Percentiles rank a stretch among this genome's conserved stretches.
These are phyloP conservation scores for Podiceps cristatus DNA, from an alignment of 2,113 vertebrate genomes.

Conservation along the genomic window DNA sequence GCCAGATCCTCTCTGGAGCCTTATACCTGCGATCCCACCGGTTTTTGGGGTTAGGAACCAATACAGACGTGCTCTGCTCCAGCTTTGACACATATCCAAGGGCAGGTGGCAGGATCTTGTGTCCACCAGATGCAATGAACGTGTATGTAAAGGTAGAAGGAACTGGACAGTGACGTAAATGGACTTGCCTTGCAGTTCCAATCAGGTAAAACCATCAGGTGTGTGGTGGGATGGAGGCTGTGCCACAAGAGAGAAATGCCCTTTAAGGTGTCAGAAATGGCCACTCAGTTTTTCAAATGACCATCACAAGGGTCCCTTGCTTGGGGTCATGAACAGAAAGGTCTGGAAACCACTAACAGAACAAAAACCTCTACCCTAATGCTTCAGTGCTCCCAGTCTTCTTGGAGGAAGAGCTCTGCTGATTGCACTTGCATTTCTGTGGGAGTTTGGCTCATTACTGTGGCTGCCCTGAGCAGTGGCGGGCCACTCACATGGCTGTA, in stretches of 20 bases:
- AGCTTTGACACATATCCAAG: neutral
- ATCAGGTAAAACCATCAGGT: fast-evolving
- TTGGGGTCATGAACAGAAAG: neutral
- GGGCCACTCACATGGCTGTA: neutral
- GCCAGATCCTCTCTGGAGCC: neutral
- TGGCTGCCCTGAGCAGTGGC: neutral
- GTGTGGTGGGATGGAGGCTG: neutral
- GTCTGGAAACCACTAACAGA: neutral
- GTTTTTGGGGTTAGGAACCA: fast-evolving
- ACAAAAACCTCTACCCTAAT: neutral
- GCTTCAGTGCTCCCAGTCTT: neutral
- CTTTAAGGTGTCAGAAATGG: neutral
- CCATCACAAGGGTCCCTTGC: neutral
- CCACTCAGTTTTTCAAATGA: neutral
- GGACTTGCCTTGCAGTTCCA: neutral
- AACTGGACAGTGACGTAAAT: neutral
- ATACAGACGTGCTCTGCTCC: neutral
- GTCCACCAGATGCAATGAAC: neutral
- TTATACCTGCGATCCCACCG: neutral
- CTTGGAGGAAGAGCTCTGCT: neutral
- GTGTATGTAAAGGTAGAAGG: neutral
- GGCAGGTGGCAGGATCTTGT: neutral
- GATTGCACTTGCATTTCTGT: neutral
- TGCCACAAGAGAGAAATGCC: neutral
- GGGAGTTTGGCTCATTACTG: neutral